Evolutionary conservation across 2,888 invertebrate species (phyloP), one percentile per base, ranked within the genome.

Genomic region (Ceramica pisi): DNA sequence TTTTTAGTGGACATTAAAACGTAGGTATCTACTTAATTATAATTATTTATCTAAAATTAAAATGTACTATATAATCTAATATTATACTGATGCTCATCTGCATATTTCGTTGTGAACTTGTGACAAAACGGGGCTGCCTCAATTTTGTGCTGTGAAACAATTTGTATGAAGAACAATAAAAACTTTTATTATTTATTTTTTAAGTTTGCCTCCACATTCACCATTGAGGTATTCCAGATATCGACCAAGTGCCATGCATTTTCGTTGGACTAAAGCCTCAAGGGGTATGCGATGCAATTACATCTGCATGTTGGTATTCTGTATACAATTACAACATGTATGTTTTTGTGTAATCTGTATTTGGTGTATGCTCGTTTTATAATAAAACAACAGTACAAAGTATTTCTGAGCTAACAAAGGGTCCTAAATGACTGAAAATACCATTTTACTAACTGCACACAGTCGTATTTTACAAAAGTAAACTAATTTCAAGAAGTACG

Each of bases 401-500:
- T 21, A 35, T 5, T 26, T 21, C 6, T 31, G 50, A 26, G 44
- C 41, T 64, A 53, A 55, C 55, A 60, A 60, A 60, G 19, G 46
- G 19, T 53, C 51, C 26, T n/a, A 53, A 57, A 65, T 48, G 12
- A 48, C 62, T 51, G 59, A 35, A 71, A 77, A 77, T 65, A 51
- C 59, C 63, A 62, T 67, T 81, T 77, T 66, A 57, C 67, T 21
- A 67, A 63, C 67, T 38, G 60, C 66, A 75, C 65, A 71, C 67
- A 72, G 55, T 71, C 55, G 63, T 77, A 81, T 72, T 82, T 80
- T 62, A 80, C 63, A 61, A 84, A 79, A 85, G 72, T 79, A 76
- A 83, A 86, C 78, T 82, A 82, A 82, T 85, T 80, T 69, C 65
- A 60, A 74, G 75, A 66, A 77, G 78, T 84, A 86, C 82, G 78